Conservation (phyloP, 1,140 invertebrate genomes). For the Octopus sinensis region DNA sequence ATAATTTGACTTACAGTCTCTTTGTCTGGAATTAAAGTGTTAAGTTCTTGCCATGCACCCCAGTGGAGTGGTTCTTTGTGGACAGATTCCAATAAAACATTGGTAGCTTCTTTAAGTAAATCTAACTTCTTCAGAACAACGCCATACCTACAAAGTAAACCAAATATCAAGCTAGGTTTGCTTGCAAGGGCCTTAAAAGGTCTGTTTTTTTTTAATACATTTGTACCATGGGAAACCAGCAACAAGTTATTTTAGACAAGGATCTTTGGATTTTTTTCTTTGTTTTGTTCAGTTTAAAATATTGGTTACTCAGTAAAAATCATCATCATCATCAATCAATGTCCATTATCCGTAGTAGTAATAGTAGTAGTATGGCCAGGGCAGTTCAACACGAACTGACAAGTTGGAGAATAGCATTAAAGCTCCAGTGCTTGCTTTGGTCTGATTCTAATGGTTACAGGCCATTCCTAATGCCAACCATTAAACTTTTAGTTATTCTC, state of each 20-base stretch:
- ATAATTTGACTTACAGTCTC: slow-evolving; percentile 57
- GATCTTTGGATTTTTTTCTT: too few relatives aligned
- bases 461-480: too few relatives aligned
- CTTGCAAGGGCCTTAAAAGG: not conserved
- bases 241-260: not conserved
- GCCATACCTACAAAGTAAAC: slow-evolving; percentile 63
- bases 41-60: slow-evolving; percentile 91
- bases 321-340: not conserved
- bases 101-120: slow-evolving; percentile 70
- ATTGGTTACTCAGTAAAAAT: not conserved
- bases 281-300: too few relatives aligned
- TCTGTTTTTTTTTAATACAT: not conserved
- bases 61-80: slow-evolving; percentile 79
- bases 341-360: too few relatives aligned
- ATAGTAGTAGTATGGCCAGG: too few relatives aligned
- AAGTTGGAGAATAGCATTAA: too few relatives aligned
- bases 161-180: not conserved
- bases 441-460: too few relatives aligned
- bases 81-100: slow-evolving; percentile 76
- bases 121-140: slow-evolving; percentile 86
- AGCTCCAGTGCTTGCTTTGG: too few relatives aligned
- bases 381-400: too few relatives aligned
- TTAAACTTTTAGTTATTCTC: too few relatives aligned
- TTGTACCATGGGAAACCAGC: not conserved
- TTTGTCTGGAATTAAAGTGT: slow-evolving; percentile 77